phyloP scores from a whole-genome alignment of 2,888 invertebrate genomes.

The Chouioia cunea region DNA sequence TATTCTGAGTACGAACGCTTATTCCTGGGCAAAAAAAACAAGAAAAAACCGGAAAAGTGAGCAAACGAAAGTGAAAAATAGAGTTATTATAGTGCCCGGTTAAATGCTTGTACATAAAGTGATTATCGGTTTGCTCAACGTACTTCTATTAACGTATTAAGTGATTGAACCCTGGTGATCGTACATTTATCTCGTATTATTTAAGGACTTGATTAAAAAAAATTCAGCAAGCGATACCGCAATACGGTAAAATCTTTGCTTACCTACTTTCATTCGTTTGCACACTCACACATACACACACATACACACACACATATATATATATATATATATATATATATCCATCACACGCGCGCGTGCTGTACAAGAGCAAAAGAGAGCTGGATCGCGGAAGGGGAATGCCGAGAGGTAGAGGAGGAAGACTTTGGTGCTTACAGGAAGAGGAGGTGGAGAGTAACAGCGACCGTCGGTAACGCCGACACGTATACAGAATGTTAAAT shows the following conservation, averaged over 20 bases:
- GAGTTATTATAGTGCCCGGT: background rate
- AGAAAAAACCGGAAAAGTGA: background rate
- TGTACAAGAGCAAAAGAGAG: background rate
- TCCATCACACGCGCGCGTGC: background rate
- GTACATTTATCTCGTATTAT: no score
- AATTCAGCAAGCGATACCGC: no score
- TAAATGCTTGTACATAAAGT: no score
- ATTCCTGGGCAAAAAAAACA: no score
- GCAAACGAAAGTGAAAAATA: background rate
- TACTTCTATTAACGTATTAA: no score
- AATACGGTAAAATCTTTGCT: no score
- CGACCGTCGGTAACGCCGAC: conserved; percentile 21
- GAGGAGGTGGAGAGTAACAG: conserved; percentile 11
- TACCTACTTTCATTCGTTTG: no score
- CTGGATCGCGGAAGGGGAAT: conserved; percentile 9
- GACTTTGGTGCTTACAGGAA: conserved; percentile 15
- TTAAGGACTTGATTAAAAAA: no score
- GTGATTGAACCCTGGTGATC: no score
- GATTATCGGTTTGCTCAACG: no score
- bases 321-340: no score
- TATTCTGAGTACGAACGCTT: background rate
- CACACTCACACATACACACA: background rate
- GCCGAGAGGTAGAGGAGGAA: conserved; percentile 6
- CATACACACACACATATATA: no score
- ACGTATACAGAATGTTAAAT: background rate